Evolutionary conservation across 2,888 invertebrate species (phyloP), one percentile per base, ranked within the genome.

Genomic region (Coleophora deauratella): DNA sequence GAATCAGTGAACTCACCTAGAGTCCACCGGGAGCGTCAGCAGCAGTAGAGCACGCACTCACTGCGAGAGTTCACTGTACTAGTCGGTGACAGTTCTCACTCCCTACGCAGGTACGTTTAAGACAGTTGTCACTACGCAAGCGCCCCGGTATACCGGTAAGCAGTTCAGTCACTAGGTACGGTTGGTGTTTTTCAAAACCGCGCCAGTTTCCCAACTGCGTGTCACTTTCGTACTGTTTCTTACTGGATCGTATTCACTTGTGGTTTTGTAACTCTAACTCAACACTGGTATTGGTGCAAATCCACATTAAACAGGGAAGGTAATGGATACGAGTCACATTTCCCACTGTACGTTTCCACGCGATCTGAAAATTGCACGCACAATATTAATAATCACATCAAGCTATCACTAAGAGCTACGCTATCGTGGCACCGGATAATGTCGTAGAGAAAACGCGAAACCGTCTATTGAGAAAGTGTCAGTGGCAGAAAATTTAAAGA

Each of bases 221-320:
- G 71, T 78, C 79, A 80, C 82, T 80, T 79, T 82, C 79, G 68
- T 69, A 66, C 61, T 59, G 73, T 75, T 69, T 63, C 68, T 65
- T 65, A 66, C 59, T 63, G 61, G 67, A 79, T 80, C 77, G 72
- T 64, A 75, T 79, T 73, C 75, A 76, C 76, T 78, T 82, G 84
- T 73, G 84, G 84, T 84, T 73, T 67, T 66, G 72, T 67, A 66
- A 67, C 78, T 77, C 78, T 76, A 58, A 64, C 67, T 64, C 38
- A 44, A 68, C 21, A 21, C 21, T 21, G 21, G 21, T 21, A 21
- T 21, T 66, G 59, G 64, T 66, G 66, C 65, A 68, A 72, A 73
- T 64, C 66, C 68, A 70, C 72, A 76, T 75, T 69, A 70, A 77
- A 79, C 66, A 66, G 70, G 78, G 74, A 77, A 80, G 72, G 78